Base-by-base conservation (phyloP, 2,797 vertebrate genomes). In the Coccyzus lansbergi region DNA sequence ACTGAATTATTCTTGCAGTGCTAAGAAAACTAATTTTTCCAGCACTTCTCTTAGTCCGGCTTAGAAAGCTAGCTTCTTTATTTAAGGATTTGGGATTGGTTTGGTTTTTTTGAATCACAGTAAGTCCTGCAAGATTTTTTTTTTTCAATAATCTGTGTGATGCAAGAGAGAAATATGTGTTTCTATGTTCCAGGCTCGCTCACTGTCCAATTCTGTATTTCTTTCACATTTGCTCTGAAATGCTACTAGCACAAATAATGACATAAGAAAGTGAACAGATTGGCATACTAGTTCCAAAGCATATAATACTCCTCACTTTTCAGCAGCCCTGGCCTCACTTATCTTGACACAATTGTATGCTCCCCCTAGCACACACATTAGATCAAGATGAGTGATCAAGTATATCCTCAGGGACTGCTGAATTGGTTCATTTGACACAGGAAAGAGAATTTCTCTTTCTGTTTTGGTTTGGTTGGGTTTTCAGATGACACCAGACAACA, bases 81-180 rank as follows among this genome's bases (percentile, higher is more conserved):
- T 67, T 71, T 51, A 38, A 29, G 31, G 7, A 7, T 12, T 52
- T 40, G 33, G 22, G 7, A 9, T 80, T 52, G 4, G 3, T 26
- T 58, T 7, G 3, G 1, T 36, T 13, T 29, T 1, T 59, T 46
- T 10, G 0, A 48, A 49, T 55, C 1, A 17, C 31, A 62, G 2
- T 65, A 46, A 88, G 8, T 3, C 33, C 18, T 70, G 4, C 6
- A 52, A 40, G 15, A 38, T 38, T 60, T 67, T 58, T 56, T 46
- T 55, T 77, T 63, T 60, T 7, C 59, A 25, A 25, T 59, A 34
- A 36, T 52, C 7, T 33, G 8, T 36, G 19, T 60, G 25, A 46
- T 87, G 31, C 24, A 33, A 70, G 36, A 52, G 25, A 81, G 22
- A 67, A 90, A 49, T 29, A 29, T 17, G 4, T 26, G 9, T 74